Evolutionary conservation across 1,140 invertebrate genomes (phyloP), one percentile per base, ranked within the genome.

Genomic region (Drosophila sulfurigaster): DNA sequence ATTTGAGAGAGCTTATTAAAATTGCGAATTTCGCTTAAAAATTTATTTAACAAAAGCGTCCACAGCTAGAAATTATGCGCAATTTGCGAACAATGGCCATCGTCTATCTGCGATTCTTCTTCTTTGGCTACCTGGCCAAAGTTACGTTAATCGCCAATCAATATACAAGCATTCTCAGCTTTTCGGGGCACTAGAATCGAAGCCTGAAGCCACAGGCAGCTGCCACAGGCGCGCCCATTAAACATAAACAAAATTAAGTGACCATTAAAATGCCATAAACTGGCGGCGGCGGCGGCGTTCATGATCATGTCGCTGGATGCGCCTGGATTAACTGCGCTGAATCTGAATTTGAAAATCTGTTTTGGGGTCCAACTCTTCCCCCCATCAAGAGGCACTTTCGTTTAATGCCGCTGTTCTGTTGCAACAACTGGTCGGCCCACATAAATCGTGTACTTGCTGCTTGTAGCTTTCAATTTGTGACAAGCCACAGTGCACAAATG

Each of bases 251-350:
- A 92, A 92, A 92, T 92, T 92, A 92, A 92, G 88, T 92, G 91
- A 92, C 91, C 91, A 92, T 92, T 92, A 92, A 92, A 92, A 92
- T 92, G 91, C 91, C 91, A 92, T 92, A 92, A 92, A 92, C 80
- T 87, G 83, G 83, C 83, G 82, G 35, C 35, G 82, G 35, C 35
- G 35, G 79, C 82, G 51, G 58, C 48, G 82, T 87, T 79, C 82
- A 87, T 87, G 82, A 79, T 51, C 79, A 88, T 78, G 83, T 78
- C 63, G 71, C 71, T 77, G 79, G 71, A 79, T 87, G 64, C 45
- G 58, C 57, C 57, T 63, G 66, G 73, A 75, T 71, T 75, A 71
- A 71, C 73, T 51, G 16, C 46, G 8, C 48, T 43, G 51, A 32
- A 35, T 35, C 38, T 45, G 62, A 30, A 73, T 64, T 69, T 63